Evolutionary conservation across 2,113 vertebrate species (phyloP), one percentile per base, ranked within the genome.

Genomic region (Pachyramphus minor): DNA sequence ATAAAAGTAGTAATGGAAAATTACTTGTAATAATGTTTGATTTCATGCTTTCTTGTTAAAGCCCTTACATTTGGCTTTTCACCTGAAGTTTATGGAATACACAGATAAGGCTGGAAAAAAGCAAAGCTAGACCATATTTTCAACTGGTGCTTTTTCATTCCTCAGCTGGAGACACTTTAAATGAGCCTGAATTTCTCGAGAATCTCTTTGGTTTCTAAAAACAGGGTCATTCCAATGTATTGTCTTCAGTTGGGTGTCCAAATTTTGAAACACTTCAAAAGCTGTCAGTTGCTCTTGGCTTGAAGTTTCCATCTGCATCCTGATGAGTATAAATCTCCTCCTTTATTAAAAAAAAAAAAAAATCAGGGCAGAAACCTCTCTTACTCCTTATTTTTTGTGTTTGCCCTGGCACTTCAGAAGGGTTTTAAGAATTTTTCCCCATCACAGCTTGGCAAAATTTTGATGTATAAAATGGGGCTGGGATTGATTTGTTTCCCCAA

Each of bases 201-300:
- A 90, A 95, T 92, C 23, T 37, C 37, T 85, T 83, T 2, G 12
- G 31, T 69, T 95, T 80, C 94, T 90, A 83, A 86, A 95, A 90
- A 80, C 59, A 97, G 58, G 28, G 2, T 73, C 0, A 3, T 94
- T 94, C 63, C 75, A 90, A 69, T 2, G 6, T 35, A 27, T 62
- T 88, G 45, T 86, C 79, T 80, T 91, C 55, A 58, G 45, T 6
- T 66, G 49, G 31, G 37, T 2, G 18, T 90, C 69, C 53, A 76
- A 64, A 68, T 85, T 92, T 86, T 88, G 79, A 88, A 95, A 66
- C 37, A 42, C 23, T 88, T 63, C 71, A 86, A 77, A 93, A 86
- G 25, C 68, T 64, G 35, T 63, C 18, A 3, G 63, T 89, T 94
- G 41, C 49, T 88, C 37, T 90, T 66, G 66, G 53, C 62, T 71